A percentile compares a stretch with the other conserved stretches of the same genome.
Conservation (phyloP, 2,113 vertebrate species). For the Carassius auratus region DNA sequence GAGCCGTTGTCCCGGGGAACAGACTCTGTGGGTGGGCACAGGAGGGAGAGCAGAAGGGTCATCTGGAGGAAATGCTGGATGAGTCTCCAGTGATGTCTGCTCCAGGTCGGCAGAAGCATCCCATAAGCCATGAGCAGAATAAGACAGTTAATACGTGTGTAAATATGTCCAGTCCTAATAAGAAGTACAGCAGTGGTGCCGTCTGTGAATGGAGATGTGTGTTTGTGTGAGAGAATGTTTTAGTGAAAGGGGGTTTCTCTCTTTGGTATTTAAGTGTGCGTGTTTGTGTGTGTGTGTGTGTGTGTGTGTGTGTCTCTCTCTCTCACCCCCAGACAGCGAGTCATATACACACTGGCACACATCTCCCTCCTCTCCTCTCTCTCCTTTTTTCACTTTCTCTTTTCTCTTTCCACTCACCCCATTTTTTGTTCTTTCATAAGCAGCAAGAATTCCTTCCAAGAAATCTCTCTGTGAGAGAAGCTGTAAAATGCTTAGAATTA, state of each 20-base stretch:
- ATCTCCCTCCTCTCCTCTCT: slow-evolving; percentile 18
- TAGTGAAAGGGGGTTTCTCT: slow-evolving; percentile 21
- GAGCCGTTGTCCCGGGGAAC: slow-evolving; percentile 11
- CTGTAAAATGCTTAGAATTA: slow-evolving; percentile 37
- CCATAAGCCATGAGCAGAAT: slow-evolving; percentile 38
- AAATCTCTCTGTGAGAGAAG: slow-evolving; percentile 34
- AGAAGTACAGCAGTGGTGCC: background rate
- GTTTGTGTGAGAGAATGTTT: slow-evolving; percentile 40
- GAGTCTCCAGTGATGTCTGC: background rate
- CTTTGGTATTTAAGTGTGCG: slow-evolving; percentile 27
- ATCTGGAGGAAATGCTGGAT: slow-evolving; percentile 34
- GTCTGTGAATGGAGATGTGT: slow-evolving; percentile 18
- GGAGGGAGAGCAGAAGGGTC: slow-evolving; percentile 29
- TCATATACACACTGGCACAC: slow-evolving; percentile 30
- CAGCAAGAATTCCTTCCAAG: slow-evolving; percentile 32
- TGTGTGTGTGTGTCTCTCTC: background rate
- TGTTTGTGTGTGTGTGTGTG: background rate
- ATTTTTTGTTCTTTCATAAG: slow-evolving; percentile 42
- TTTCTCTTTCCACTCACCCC: slow-evolving; percentile 40
- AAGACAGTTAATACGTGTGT: background rate
- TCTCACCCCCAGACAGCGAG: slow-evolving; percentile 21
- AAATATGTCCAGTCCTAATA: background rate
- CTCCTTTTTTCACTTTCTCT: slow-evolving; percentile 19
- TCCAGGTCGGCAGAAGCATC: slow-evolving; percentile 6
- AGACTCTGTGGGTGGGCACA: slow-evolving; percentile 29